Evolutionary conservation across 2,888 invertebrate species (phyloP).

Genomic region (Rotaria macrura): DNA sequence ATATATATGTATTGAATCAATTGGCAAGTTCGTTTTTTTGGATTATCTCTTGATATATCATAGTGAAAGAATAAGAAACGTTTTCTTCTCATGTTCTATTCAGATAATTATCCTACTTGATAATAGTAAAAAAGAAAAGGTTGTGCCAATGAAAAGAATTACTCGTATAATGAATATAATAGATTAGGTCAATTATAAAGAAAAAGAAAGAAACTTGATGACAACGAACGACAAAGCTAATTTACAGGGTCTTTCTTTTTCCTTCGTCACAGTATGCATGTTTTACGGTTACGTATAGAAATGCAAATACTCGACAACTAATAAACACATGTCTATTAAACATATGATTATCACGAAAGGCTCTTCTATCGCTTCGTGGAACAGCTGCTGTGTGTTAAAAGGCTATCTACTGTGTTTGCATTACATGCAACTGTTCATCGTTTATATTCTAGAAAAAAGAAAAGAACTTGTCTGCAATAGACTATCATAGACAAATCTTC

Average conservation of each 20-base stretch:
- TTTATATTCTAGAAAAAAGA: neutral
- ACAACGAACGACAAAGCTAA: neutral
- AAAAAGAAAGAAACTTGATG: neutral
- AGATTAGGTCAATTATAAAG: neutral
- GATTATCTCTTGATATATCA: neutral
- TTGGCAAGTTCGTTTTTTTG: neutral
- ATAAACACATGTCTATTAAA: neutral
- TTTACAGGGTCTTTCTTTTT: neutral
- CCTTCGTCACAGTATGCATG: neutral
- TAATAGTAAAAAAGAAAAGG: neutral
- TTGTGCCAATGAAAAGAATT: neutral
- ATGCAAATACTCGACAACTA: neutral
- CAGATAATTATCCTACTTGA: neutral
- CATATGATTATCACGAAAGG: neutral
- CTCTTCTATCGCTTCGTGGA: too few species aligned
- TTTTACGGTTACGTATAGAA: neutral
- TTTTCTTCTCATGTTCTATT: neutral
- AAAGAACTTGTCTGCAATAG: neutral
- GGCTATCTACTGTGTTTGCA: neutral
- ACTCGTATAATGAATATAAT: too few species aligned
- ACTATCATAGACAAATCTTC: neutral
- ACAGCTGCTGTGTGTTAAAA: neutral
- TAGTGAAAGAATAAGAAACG: neutral
- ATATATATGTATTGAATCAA: neutral
- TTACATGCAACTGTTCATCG: neutral